Evolutionary conservation across 2,888 invertebrate species (phyloP).

Genomic region (Volucella zonaria): DNA sequence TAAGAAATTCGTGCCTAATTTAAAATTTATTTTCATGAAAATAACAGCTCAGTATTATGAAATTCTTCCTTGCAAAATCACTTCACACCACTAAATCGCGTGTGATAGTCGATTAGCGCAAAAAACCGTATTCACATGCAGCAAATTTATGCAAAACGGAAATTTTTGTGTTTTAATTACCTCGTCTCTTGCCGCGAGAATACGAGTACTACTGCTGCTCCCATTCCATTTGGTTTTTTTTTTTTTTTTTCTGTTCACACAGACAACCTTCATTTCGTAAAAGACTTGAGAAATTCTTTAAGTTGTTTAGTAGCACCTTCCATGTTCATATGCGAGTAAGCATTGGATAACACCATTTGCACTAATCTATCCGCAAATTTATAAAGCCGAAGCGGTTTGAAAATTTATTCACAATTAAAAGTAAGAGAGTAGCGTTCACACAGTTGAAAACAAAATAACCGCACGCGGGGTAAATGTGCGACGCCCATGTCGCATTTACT

Average conservation of each 20-base stretch:
- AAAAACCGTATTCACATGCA: slow-evolving; percentile 54
- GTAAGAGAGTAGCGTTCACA: not conserved
- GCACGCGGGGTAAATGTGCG: slow-evolving; percentile 3
- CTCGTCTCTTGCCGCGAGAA: slow-evolving; percentile 28
- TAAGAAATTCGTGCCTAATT: slow-evolving; percentile 18
- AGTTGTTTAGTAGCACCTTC: slow-evolving; percentile 32
- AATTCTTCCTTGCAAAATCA: slow-evolving; percentile 51
- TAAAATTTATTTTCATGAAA: slow-evolving; percentile 26
- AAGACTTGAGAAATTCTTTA: slow-evolving; percentile 54
- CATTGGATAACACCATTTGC: slow-evolving; percentile 18
- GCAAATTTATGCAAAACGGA: slow-evolving; percentile 67
- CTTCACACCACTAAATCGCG: slow-evolving; percentile 54
- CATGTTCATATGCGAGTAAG: slow-evolving; percentile 13
- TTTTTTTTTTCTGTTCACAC: slow-evolving; percentile 7
- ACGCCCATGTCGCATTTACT: slow-evolving; percentile 40
- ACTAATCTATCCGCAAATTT: slow-evolving; percentile 23
- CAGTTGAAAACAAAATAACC: not conserved
- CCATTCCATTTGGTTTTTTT: slow-evolving; percentile 46
- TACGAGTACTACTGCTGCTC: slow-evolving; percentile 32
- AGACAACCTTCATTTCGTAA: slow-evolving; percentile 48
- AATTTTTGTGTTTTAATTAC: slow-evolving; percentile 63
- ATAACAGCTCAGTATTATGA: slow-evolving; percentile 36
- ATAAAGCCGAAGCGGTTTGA: not conserved
- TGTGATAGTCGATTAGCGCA: slow-evolving; percentile 48
- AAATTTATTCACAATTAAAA: not conserved